phyloP scores from a whole-genome alignment of 2,113 vertebrate species.

The Sus scrofa region T2T-Sscrofa CM000818.6:87738501-87739000 shows the following conservation, averaged over 20 bases:
- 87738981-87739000: background rate
- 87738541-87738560: background rate
- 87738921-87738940: background rate
- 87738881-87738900: background rate
- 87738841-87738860: background rate
- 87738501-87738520: background rate
- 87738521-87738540: background rate
- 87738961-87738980: background rate
- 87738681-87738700: background rate
- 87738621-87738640: background rate
- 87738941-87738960: background rate
- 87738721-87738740: background rate
- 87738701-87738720: background rate
- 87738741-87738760: background rate
- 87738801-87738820: background rate
- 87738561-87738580: background rate
- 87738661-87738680: background rate
- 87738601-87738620: background rate
- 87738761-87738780: background rate
- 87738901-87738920: background rate
- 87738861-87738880: background rate
- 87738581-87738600: background rate
- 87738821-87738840: background rate
- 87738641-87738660: background rate
- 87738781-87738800: background rate